These are phyloP conservation scores for Idris sp. DNA, from an alignment of 1,140 invertebrate species.

Conservation along the genomic window DNA sequence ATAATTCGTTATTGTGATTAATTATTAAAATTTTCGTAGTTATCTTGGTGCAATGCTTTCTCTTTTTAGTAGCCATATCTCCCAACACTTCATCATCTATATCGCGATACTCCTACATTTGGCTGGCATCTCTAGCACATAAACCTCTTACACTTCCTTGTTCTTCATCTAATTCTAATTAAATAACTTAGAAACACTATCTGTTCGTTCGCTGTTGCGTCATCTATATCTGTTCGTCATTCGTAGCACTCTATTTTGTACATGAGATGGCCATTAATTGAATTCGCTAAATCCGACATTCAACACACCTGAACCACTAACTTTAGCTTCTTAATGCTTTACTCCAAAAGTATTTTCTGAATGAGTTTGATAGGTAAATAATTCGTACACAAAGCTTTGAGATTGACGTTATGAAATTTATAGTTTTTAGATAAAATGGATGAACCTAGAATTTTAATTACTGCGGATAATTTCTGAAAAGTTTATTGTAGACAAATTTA, in stretches of 20 bases:
- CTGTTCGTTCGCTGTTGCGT: conserved; percentile 57
- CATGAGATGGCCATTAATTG: conserved; percentile 74
- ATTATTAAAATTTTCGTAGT: conserved; percentile 44
- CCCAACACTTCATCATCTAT: conserved; percentile 66
- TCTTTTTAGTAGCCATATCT: conserved; percentile 25
- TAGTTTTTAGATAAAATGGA: too few relatives aligned
- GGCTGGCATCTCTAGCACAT: conserved; percentile 38
- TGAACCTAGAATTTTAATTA: too few relatives aligned
- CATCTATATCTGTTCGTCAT: conserved; percentile 61
- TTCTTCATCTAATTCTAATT: conserved; percentile 70
- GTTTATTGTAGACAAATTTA: too few relatives aligned
- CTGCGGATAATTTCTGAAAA: too few relatives aligned
- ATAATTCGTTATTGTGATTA: conserved; percentile 50
- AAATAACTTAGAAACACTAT: conserved; percentile 75
- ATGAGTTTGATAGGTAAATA: conserved; percentile 24
- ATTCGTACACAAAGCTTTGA: background rate
- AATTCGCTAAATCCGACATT: conserved; percentile 73
- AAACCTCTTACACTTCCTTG: conserved; percentile 55
- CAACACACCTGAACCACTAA: conserved; percentile 40
- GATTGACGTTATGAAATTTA: background rate
- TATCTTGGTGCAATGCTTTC: conserved; percentile 19
- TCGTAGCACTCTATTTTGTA: conserved; percentile 63
- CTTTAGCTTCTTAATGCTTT: conserved; percentile 51
- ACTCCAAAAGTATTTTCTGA: conserved; percentile 19
- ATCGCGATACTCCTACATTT: conserved; percentile 36